These are phyloP conservation scores for Aspiorhynchus laticeps DNA, from an alignment of 2,113 vertebrate species.

Conservation along the genomic window DNA sequence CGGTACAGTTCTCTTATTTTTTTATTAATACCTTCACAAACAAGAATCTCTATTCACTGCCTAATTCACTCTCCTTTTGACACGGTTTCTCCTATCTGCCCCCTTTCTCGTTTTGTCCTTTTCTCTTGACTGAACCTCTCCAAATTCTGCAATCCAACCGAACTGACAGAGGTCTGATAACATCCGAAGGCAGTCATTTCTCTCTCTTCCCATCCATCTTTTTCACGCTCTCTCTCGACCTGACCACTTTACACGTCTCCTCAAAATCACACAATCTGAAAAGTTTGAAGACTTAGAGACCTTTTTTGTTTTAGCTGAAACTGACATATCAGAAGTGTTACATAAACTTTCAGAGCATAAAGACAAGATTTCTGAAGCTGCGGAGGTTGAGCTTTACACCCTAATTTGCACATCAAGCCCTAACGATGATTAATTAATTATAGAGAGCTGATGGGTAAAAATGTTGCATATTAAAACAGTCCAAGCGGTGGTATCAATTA, in stretches of 20 bases:
- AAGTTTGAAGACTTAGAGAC: neutral
- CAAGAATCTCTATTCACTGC: neutral
- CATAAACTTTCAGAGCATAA: neutral
- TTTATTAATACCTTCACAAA: neutral
- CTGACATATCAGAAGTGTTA: neutral
- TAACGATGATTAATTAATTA: neutral
- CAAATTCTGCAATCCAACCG: neutral
- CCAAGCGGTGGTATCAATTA: neutral
- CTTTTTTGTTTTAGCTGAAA: neutral
- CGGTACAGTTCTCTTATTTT: neutral
- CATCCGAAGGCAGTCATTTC: neutral
- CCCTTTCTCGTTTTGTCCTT: neutral
- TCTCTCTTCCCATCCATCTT: slow-evolving; percentile 5
- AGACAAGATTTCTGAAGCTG: neutral
- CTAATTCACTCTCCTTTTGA: neutral
- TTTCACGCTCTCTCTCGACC: neutral
- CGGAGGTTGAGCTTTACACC: neutral
- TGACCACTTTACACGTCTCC: neutral
- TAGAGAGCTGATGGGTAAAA: neutral
- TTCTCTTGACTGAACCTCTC: slow-evolving; percentile 9
- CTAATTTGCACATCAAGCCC: slow-evolving; percentile 22
- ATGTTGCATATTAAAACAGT: neutral
- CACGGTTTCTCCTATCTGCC: neutral
- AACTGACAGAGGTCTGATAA: slow-evolving; percentile 23
- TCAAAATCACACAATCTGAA: neutral